Evolutionary conservation across 2,113 vertebrate species (phyloP).

Genomic region (Neogale vison): DNA sequence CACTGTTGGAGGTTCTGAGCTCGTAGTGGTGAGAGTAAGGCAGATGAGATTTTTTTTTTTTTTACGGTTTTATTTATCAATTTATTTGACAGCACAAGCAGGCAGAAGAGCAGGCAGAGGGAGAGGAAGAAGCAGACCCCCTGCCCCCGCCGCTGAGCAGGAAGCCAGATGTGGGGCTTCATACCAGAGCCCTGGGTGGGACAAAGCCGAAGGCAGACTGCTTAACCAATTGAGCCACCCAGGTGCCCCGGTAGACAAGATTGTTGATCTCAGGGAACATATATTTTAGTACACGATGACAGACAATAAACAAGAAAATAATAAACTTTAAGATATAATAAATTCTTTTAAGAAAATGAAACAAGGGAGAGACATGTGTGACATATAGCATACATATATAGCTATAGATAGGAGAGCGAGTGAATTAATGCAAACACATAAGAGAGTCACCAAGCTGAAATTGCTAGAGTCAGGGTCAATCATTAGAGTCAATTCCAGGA

Average conservation of each 20-base stretch:
- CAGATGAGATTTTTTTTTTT: background rate
- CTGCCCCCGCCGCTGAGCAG: too few relatives aligned
- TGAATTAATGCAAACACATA: background rate
- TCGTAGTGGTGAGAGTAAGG: background rate
- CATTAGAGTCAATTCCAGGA: background rate
- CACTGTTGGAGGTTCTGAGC: background rate
- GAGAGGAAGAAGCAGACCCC: too few relatives aligned
- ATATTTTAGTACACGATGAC: background rate
- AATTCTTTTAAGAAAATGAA: background rate
- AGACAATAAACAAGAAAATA: conserved; percentile 3
- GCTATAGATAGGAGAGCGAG: background rate
- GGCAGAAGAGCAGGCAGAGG: too few relatives aligned
- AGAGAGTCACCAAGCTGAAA: background rate
- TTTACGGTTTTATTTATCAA: too few relatives aligned
- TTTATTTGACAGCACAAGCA: too few relatives aligned
- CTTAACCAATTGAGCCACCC: too few relatives aligned
- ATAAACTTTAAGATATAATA: background rate
- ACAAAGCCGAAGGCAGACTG: too few relatives aligned
- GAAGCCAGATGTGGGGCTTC: too few relatives aligned
- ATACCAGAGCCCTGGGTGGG: too few relatives aligned
- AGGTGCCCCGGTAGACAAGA: background rate
- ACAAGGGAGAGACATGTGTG: background rate
- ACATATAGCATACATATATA: background rate
- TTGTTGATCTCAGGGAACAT: background rate
- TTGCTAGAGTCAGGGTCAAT: background rate